These are phyloP conservation scores for Synergus itoensis DNA, from an alignment of 2,888 invertebrate species.

Conservation along the genomic window DNA sequence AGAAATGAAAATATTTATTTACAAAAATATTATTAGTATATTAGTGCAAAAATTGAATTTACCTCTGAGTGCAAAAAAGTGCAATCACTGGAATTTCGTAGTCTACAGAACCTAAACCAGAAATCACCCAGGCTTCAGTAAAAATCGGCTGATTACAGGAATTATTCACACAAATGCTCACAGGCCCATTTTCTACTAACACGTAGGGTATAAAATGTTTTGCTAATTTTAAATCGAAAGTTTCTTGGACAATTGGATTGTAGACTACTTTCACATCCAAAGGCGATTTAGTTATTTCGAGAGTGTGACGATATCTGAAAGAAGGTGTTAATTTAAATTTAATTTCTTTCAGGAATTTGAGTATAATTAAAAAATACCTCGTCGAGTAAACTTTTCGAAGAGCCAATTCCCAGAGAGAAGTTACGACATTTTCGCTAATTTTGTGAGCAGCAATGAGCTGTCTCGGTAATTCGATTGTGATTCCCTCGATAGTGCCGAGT, in stretches of 20 bases:
- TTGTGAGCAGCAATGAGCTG: constrained; percentile 67
- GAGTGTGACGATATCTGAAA: constrained; percentile 64
- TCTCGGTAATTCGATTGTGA: constrained; percentile 68
- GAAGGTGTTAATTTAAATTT: neutral
- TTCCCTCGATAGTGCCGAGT: constrained; percentile 47
- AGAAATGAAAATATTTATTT: constrained; percentile 46
- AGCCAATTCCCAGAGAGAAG: constrained; percentile 70
- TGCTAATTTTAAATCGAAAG: constrained; percentile 48
- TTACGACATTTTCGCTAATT: constrained; percentile 58
- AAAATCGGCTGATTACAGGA: constrained; percentile 71
- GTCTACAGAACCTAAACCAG: constrained; percentile 58
- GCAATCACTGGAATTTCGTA: constrained; percentile 64
- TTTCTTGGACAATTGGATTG: constrained; percentile 23
- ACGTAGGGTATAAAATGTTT: constrained; percentile 60
- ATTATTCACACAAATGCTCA: constrained; percentile 66
- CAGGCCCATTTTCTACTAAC: constrained; percentile 69
- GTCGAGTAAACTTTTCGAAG: constrained; percentile 66
- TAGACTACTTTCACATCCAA: constrained; percentile 53
- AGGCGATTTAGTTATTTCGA: constrained; percentile 58
- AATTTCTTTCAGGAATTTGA: too few relatives aligned
- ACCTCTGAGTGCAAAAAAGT: constrained; percentile 69
- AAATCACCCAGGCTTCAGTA: constrained; percentile 71
- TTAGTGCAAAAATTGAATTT: constrained; percentile 34
- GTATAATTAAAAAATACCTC: constrained; percentile 58
- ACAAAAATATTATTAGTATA: neutral